Evolutionary conservation across 2,888 invertebrate species (phyloP).

Genomic region (Tenthredo amoena): DNA sequence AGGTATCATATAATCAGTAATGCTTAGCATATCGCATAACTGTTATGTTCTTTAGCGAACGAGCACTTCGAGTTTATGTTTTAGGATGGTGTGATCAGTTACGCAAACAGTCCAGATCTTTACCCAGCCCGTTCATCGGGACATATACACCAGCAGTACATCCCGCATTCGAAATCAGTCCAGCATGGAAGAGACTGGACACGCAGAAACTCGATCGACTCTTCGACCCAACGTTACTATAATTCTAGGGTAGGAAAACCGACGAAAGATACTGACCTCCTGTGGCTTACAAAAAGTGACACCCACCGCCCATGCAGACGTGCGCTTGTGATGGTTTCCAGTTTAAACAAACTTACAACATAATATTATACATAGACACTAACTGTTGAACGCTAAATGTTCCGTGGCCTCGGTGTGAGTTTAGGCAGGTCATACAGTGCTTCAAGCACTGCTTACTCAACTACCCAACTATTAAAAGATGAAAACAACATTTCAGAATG

Average conservation of each 20-base stretch:
- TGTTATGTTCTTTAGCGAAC: constrained; percentile 31
- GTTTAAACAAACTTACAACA: neutral
- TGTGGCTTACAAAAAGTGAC: constrained; percentile 21
- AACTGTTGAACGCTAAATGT: constrained; percentile 36
- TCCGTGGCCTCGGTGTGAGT: constrained; percentile 70
- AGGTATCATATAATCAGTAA: constrained; percentile 66
- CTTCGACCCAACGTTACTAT: constrained; percentile 71
- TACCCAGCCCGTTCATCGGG: constrained; percentile 61
- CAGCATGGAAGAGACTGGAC: constrained; percentile 63
- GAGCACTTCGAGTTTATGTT: constrained; percentile 67
- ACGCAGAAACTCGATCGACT: constrained; percentile 72
- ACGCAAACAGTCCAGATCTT: constrained; percentile 72
- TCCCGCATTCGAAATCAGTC: constrained; percentile 55
- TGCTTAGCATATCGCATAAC: neutral
- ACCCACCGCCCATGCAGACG: constrained; percentile 7
- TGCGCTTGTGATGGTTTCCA: constrained; percentile 19
- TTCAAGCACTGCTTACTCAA: neutral
- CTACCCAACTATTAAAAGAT: neutral
- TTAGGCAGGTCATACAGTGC: constrained; percentile 20
- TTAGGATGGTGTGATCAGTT: constrained; percentile 68
- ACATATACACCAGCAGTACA: constrained; percentile 63
- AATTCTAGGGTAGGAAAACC: constrained; percentile 73
- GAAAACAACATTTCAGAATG: constrained; percentile 37
- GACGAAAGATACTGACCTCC: constrained; percentile 14
- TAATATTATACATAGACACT: constrained; percentile 5